Base-by-base conservation (phyloP, 1,140 invertebrate genomes). In the Manduca sexta region DNA sequence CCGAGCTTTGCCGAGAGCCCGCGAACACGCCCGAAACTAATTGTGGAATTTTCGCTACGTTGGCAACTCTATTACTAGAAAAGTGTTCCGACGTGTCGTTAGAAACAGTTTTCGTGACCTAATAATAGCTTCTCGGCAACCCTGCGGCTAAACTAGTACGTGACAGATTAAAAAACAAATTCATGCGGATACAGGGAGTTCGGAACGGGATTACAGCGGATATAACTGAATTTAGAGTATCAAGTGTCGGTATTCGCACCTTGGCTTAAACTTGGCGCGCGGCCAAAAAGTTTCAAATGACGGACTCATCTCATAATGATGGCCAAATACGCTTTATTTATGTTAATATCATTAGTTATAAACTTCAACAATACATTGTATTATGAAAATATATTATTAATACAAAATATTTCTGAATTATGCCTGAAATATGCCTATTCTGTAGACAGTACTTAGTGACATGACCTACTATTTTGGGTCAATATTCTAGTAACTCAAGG, bases 201-300 rank as follows among this genome's bases (percentile, higher is more conserved):
- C 4, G 21, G 21, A 26, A 26, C 21, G 8, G 21, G 21, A 26
- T 26, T 26, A 26, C 4, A 8, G 21, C 21, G 21, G 21, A 26
- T 26, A 8, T 26, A 26, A 8, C 60, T 40, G 47, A 46, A 56
- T 62, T 56, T 52, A 29, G 34, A 57, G 58, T 77, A 77, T 82
- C 78, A 66, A 73, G 61, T 81, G 59, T 74, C 77, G 63, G 52
- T 54, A 54, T 62, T 64, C 48, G 47, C 49, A 66, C 65, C 50
- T 56, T 33, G 42, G 44, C 49, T 43, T 52, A 37, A 42, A 49
- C 15, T 57, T 74, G 71, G 71, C 60, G 13, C 2, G 16, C 6
- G 2, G 45, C 71, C 71, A 74, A 68, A 61, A 30, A 55, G 61
- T 65, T 67, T 74, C 63, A 60, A 66, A 56, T 69, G 62, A 56